A percentile compares a stretch with the other conserved stretches of the same genome.
These are phyloP conservation scores for Brachyptera risi DNA, from an alignment of 2,888 invertebrate species.

Conservation along the genomic window DNA sequence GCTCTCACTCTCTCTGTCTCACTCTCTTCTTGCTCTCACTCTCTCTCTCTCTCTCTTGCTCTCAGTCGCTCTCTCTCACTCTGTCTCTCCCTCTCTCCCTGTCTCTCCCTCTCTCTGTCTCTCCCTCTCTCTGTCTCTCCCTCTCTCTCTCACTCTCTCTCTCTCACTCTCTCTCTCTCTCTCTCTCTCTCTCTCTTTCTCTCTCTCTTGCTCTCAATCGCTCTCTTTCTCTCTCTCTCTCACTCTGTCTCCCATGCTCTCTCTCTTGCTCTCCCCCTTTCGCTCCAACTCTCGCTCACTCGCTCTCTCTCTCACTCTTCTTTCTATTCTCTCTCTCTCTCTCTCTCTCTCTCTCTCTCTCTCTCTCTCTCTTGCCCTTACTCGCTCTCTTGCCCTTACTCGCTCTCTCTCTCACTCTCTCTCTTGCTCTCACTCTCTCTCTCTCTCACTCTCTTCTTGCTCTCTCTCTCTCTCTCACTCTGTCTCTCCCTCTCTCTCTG, in stretches of 20 bases:
- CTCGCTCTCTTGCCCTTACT: too few relatives aligned
- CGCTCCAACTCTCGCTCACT: background rate
- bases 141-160: too few relatives aligned
- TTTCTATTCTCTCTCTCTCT: too few relatives aligned
- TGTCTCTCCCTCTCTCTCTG: conserved; percentile 5
- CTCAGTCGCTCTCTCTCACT: too few relatives aligned
- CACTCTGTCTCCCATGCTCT: background rate
- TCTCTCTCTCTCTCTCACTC: conserved; percentile 34
- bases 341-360: too few relatives aligned
- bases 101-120: too few relatives aligned
- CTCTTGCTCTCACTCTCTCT: background rate
- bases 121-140: background rate
- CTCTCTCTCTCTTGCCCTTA: too few relatives aligned
- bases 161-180: too few relatives aligned
- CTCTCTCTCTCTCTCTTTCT: too few relatives aligned
- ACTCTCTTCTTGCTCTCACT: conserved; percentile 61
- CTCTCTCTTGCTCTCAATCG: too few relatives aligned
- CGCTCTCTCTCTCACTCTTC: too few relatives aligned
- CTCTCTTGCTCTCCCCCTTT: background rate
- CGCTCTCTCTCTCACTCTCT: background rate
- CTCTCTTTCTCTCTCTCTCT: background rate
- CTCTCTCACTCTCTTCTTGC: conserved; percentile 71
- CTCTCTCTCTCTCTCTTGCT: background rate
- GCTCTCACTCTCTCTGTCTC: conserved; percentile 49
- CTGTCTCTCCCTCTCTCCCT: too few relatives aligned